Percentiles rank a stretch among this genome's conserved stretches.
Conservation (phyloP, 2,113 vertebrate genomes). For the Corythoichthys intestinalis region DNA sequence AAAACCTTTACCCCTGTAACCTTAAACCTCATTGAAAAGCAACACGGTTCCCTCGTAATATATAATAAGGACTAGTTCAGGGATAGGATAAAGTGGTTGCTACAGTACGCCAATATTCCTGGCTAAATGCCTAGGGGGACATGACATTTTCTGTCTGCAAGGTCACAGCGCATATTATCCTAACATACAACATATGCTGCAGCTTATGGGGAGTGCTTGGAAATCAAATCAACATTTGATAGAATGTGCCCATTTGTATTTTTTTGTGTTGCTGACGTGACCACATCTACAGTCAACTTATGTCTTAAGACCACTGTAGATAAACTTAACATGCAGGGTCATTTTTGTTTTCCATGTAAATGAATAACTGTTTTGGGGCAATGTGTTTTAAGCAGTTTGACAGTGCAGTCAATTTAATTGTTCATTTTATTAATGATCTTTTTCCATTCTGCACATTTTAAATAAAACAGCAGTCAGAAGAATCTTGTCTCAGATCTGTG, state of each 20-base stretch:
- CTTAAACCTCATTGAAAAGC: constrained; percentile 18
- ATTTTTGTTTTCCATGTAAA: not conserved
- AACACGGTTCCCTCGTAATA: constrained; percentile 15
- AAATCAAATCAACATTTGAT: constrained; percentile 13
- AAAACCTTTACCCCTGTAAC: constrained; percentile 22
- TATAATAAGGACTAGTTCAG: not conserved
- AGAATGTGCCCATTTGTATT: constrained; percentile 7
- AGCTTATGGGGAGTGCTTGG: constrained; percentile 8
- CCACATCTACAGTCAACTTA: not conserved
- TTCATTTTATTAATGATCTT: too few relatives aligned
- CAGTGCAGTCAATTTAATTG: too few relatives aligned
- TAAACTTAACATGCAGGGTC: not conserved
- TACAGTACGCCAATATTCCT: constrained; percentile 26
- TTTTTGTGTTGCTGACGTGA: not conserved
- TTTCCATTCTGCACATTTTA: too few relatives aligned
- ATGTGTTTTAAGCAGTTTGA: too few relatives aligned
- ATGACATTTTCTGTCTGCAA: constrained; percentile 12
- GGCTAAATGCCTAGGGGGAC: constrained; percentile 12
- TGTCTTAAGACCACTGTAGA: not conserved
- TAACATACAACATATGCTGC: constrained; percentile 11
- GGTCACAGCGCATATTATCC: constrained; percentile 15
- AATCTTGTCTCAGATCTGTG: too few relatives aligned
- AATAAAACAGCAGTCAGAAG: too few relatives aligned
- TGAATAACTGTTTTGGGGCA: not conserved
- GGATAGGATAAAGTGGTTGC: constrained; percentile 12